Percentiles rank a stretch among this genome's conserved stretches.
phyloP scores from a whole-genome alignment of 2,888 invertebrate species.

The Caenorhabditis wallacei region DNA sequence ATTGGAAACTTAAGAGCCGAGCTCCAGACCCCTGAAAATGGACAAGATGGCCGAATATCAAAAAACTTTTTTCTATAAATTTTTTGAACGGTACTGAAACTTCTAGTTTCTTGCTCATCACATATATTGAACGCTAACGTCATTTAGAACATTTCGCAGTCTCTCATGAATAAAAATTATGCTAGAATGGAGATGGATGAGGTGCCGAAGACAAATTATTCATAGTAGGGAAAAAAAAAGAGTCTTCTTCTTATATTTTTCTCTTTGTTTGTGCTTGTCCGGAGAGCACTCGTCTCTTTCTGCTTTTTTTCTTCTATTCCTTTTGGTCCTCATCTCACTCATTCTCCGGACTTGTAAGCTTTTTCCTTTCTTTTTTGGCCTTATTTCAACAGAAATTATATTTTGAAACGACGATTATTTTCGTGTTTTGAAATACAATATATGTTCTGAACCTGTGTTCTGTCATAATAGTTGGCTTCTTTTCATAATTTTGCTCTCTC shows the following conservation, averaged over 20 bases:
- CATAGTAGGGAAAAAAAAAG: constrained; percentile 50
- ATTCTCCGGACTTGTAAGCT: background rate
- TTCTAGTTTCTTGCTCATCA: too few relatives aligned
- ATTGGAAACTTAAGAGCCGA: too few relatives aligned
- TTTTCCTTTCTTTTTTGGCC: background rate
- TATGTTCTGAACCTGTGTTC: background rate
- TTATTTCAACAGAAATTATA: too few relatives aligned
- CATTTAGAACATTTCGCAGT: background rate
- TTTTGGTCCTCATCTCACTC: constrained; percentile 4
- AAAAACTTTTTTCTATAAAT: too few relatives aligned
- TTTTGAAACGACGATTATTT: too few relatives aligned
- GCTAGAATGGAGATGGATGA: constrained; percentile 6
- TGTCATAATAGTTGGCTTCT: background rate
- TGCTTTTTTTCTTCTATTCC: constrained; percentile 10
- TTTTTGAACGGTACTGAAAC: too few relatives aligned
- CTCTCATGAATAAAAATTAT: constrained; percentile 25
- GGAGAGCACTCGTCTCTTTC: constrained; percentile 25
- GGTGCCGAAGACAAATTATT: constrained; percentile 56
- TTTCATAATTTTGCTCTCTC: constrained; percentile 3
- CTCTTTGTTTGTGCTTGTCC: constrained; percentile 46
- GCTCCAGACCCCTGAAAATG: too few relatives aligned
- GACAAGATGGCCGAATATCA: too few relatives aligned
- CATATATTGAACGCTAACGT: too few relatives aligned
- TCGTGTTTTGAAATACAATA: too few relatives aligned
- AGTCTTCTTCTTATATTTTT: background rate